Base-by-base conservation (phyloP, 2,888 invertebrate species). In the Tyria jacobaeae region DNA sequence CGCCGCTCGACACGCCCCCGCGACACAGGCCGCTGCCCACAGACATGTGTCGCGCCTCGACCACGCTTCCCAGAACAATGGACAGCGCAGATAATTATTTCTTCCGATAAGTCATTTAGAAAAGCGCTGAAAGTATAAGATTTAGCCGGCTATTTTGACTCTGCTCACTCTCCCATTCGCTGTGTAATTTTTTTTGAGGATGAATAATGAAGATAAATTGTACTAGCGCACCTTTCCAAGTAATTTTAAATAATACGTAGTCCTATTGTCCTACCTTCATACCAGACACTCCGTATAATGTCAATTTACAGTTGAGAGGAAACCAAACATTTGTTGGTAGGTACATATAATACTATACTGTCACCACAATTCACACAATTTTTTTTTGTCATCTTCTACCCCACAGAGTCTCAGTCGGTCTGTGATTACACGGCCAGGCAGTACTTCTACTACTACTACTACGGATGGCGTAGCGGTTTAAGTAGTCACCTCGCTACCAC, bases 21-120 rank as follows among this genome's bases (percentile, higher is more conserved):
- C 53, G 52, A 35, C 9, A 44, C 48, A 54, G 51, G 66, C 65
- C 65, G 17, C 59, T 48, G 53, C 73, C 59, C 47, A 56, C 57
- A 14, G 62, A 64, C 65, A 61, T 52, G 61, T 63, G 67, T 65
- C 73, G 62, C 62, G 62, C 56, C 54, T 47, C 57, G 54, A 35
- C 41, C 66, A 17, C 64, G 59, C 70, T 72, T 68, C 68, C 57
- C 60, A 68, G 76, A 74, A 75, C 76, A 75, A 75, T 75, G 76
- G 74, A 60, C 57, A 54, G 62, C 62, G 54, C 59, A 44, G 60
- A 73, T 68, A 54, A 73, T 71, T 70, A 68, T 66, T 73, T 58
- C 66, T 76, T 68, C 57, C 66, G 60, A 73, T 76, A 76, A 73
- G 57, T 76, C 68, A 70, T 70, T 76, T 68, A 73, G 61, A 44